Evolutionary conservation across 1,140 invertebrate genomes (phyloP).

Genomic region (Macrotrachela quadricornifera): DNA sequence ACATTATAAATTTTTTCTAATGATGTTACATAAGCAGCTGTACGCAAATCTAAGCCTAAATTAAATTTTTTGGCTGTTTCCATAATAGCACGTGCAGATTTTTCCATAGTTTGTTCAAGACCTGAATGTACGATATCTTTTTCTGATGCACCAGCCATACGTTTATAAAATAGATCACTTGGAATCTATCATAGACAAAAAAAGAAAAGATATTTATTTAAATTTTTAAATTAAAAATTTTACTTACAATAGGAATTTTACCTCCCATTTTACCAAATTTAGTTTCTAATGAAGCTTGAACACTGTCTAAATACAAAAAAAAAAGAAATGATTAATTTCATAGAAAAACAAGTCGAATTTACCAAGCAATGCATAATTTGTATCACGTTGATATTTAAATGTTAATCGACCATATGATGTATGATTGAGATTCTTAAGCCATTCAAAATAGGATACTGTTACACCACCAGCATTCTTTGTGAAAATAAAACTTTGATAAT

Average conservation of each 20-base stretch:
- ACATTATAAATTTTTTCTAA: constrained; percentile 97
- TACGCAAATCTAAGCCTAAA: constrained; percentile 82
- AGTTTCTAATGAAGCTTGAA: constrained; percentile 89
- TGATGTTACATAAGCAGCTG: constrained; percentile 89
- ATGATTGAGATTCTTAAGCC: constrained; percentile 98
- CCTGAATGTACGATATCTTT: constrained; percentile 99
- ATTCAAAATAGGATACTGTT: constrained; percentile 98
- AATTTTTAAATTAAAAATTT: constrained; percentile 64
- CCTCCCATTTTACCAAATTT: constrained; percentile 79
- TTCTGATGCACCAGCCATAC: constrained; percentile 60
- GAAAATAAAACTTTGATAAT: no score
- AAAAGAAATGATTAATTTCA: no score
- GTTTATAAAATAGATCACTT: no score
- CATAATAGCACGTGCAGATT: constrained; percentile 70
- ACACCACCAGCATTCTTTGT: constrained; percentile 78
- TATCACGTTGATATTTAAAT: constrained; percentile 96
- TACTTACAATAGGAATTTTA: constrained; percentile 77
- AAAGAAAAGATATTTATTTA: constrained; percentile 55
- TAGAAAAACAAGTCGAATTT: constrained; percentile 19
- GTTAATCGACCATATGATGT: constrained; percentile 92
- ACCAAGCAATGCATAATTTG: constrained; percentile 88
- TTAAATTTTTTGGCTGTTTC: constrained; percentile 88
- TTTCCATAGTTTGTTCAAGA: constrained; percentile 94
- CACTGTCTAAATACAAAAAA: constrained; percentile 50
- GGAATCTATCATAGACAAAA: no score